A percentile compares a stretch with the other conserved stretches of the same genome.
These are phyloP conservation scores for Antheraea assamensis DNA, from an alignment of 2,888 invertebrate genomes.

Conservation along the genomic window DNA sequence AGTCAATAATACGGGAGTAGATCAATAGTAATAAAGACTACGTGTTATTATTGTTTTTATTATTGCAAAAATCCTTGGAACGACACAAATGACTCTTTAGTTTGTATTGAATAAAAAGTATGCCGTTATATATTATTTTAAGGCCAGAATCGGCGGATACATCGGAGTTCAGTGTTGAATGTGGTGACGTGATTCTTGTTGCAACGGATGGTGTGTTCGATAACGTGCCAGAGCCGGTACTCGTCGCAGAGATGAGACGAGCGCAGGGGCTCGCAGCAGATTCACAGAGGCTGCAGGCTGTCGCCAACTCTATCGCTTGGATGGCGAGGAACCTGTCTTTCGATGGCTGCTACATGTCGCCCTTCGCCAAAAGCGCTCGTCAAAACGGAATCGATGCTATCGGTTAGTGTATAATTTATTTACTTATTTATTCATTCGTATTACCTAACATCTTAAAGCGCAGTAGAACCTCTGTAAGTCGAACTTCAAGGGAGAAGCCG, in stretches of 20 bases:
- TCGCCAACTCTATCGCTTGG: conserved; percentile 96
- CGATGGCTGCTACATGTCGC: conserved; percentile 97
- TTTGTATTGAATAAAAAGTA: neutral
- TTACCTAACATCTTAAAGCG: too few species aligned
- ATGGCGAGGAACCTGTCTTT: conserved; percentile 97
- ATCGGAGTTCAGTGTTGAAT: conserved; percentile 92
- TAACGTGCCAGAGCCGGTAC: conserved; percentile 95
- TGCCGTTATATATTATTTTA: neutral
- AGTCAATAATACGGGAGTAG: too few species aligned
- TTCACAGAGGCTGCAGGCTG: conserved; percentile 90
- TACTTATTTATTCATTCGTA: neutral
- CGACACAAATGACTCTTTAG: neutral
- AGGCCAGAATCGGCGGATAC: conserved; percentile 96
- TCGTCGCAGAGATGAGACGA: conserved; percentile 92
- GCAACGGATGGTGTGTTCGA: conserved; percentile 99
- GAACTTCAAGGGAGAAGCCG: too few species aligned
- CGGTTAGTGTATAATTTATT: conserved; percentile 78
- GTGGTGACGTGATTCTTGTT: conserved; percentile 96
- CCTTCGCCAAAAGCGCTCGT: conserved; percentile 96
- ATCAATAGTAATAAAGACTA: too few species aligned
- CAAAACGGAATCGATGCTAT: conserved; percentile 96
- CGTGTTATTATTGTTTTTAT: too few species aligned
- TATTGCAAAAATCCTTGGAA: too few species aligned
- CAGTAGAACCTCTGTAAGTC: too few species aligned
- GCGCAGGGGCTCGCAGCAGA: conserved; percentile 78